Percentiles rank a stretch among this genome's conserved stretches.
phyloP scores from a whole-genome alignment of 2,113 vertebrate species.

The Antechinus stuartii region DNA sequence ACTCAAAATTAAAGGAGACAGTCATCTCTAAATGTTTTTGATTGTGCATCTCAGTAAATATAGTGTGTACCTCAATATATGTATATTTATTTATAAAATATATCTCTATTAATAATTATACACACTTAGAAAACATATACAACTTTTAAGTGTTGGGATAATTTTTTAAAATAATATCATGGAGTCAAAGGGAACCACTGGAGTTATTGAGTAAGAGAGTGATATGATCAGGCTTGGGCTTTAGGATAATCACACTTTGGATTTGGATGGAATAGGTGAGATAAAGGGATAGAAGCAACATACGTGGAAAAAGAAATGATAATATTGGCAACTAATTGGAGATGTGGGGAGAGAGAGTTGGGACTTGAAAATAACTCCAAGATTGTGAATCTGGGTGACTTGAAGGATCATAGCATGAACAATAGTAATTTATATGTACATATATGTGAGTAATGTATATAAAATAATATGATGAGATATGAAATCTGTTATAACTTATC shows the following conservation, averaged over 20 bases:
- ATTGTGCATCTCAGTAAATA: not conserved
- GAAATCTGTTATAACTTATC: not conserved
- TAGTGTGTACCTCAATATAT: not conserved
- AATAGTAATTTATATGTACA: not conserved
- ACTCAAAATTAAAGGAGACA: not conserved
- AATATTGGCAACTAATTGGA: not conserved
- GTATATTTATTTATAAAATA: not conserved
- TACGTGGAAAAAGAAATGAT: not conserved
- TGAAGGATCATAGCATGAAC: not conserved
- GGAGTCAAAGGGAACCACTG: not conserved
- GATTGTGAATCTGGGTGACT: not conserved
- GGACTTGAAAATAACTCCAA: not conserved
- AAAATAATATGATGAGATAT: not conserved
- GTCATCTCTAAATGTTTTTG: not conserved
- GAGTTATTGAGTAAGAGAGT: not conserved
- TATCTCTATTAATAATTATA: not conserved
- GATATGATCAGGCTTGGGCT: not conserved
- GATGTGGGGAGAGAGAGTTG: not conserved
- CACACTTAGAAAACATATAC: not conserved
- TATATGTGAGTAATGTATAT: not conserved
- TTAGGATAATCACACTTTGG: not conserved
- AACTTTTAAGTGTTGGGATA: not conserved
- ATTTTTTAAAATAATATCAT: not conserved
- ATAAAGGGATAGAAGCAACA: not conserved
- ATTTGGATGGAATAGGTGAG: not conserved